Percentiles rank a stretch among this genome's conserved stretches.
phyloP scores from a whole-genome alignment of 2,797 vertebrate species.

The Aulostomus chinensis region DNA sequence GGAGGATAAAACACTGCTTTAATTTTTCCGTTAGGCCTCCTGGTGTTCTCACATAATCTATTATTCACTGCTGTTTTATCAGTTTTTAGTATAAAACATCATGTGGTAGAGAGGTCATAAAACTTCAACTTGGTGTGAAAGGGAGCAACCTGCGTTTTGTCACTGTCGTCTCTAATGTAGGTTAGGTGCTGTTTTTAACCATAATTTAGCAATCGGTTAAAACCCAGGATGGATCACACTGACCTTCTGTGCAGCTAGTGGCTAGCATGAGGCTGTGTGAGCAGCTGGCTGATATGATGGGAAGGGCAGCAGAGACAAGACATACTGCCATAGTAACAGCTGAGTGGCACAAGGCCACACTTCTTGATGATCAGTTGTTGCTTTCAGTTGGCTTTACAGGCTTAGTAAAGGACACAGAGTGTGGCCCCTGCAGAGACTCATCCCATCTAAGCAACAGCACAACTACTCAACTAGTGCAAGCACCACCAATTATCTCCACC shows the following conservation, averaged over 20 bases:
- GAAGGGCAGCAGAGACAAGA: conserved; percentile 14
- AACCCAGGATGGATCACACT: conserved; percentile 8
- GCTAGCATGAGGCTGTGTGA: conserved; percentile 19
- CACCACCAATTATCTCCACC: conserved; percentile 74
- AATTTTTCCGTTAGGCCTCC: conserved; percentile 17
- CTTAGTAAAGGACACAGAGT: conserved; percentile 27
- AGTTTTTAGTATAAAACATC: conserved; percentile 32
- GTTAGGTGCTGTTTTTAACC: conserved; percentile 5
- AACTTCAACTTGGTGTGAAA: conserved; percentile 12
- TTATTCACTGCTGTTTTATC: conserved; percentile 37
- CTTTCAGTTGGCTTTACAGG: conserved; percentile 40
- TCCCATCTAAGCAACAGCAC: conserved; percentile 26
- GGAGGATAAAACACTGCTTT: conserved; percentile 6
- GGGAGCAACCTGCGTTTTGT: conserved; percentile 8
- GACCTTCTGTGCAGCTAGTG: conserved; percentile 8
- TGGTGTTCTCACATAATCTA: conserved; percentile 18
- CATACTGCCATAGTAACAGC: conserved; percentile 45
- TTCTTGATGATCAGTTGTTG: conserved; percentile 46
- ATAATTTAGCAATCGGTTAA: conserved; percentile 10
- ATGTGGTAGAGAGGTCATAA: conserved; percentile 12
- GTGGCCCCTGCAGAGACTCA: conserved; percentile 38
- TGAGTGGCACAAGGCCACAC: conserved; percentile 26
- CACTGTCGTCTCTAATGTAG: conserved; percentile 12
- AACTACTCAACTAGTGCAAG: conserved; percentile 30
- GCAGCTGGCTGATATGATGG: conserved; percentile 22